A percentile compares a stretch with the other conserved stretches of the same genome.
These are phyloP conservation scores for Cheilosia urbana DNA, from an alignment of 2,888 invertebrate species.

Conservation along the genomic window DNA sequence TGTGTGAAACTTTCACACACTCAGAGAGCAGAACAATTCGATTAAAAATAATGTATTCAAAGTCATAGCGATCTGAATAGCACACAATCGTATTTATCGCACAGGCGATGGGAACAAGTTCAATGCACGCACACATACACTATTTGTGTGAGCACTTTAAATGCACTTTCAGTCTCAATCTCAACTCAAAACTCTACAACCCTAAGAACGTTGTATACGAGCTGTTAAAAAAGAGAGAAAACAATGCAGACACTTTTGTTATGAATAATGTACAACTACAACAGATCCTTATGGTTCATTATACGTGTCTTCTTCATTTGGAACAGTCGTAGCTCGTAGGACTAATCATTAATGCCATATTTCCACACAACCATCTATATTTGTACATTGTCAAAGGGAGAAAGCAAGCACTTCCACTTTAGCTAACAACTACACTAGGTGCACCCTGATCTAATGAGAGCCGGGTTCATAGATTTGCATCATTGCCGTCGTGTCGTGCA, in stretches of 20 bases:
- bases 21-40: slow-evolving; percentile 28
- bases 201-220: neutral
- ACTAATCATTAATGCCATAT: slow-evolving; percentile 37
- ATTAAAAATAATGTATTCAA: neutral
- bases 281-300: slow-evolving; percentile 46
- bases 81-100: too few relatives aligned
- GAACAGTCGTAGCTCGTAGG: slow-evolving; percentile 22
- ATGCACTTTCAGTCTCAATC: too few relatives aligned
- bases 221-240: neutral
- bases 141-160: too few relatives aligned
- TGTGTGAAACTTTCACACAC: slow-evolving; percentile 44
- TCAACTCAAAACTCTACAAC: too few relatives aligned
- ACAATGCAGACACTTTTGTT: too few relatives aligned
- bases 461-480: slow-evolving; percentile 65
- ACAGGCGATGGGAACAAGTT: too few relatives aligned
- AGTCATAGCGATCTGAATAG: too few relatives aligned
- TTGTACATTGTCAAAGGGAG: slow-evolving; percentile 56
- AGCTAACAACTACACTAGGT: slow-evolving; percentile 54
- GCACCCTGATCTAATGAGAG: slow-evolving; percentile 69
- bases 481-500: slow-evolving; percentile 31
- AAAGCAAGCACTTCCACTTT: slow-evolving; percentile 54
- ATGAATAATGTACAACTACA: slow-evolving; percentile 26
- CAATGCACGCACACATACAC: too few relatives aligned
- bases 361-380: neutral
- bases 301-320: slow-evolving; percentile 34